A percentile compares a stretch with the other conserved stretches of the same genome.
These are phyloP conservation scores for Myotis lucifugus DNA, from an alignment of 2,113 vertebrate genomes.

Conservation along the genomic window DNA sequence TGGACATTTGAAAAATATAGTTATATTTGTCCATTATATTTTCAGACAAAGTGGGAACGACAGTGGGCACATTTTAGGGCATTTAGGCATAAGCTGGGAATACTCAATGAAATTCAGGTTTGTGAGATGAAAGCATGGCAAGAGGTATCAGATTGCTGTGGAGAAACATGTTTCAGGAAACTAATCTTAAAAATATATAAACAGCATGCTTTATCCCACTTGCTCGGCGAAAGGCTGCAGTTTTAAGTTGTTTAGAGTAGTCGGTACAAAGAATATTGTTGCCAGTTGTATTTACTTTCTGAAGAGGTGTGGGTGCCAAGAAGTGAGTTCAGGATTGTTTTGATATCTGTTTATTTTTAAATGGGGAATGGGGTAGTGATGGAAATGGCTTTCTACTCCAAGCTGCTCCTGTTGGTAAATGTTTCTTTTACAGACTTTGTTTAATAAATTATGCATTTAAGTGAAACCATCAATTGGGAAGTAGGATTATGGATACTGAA, in stretches of 20 bases:
- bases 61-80: not conserved
- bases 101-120: not conserved
- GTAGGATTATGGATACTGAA: not conserved
- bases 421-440: constrained; percentile 10
- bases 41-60: not conserved
- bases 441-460: constrained; percentile 10
- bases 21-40: not conserved
- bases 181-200: not conserved
- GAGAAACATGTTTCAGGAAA: constrained; percentile 11
- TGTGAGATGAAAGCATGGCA: not conserved
- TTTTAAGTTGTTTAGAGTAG: not conserved
- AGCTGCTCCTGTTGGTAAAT: constrained; percentile 1
- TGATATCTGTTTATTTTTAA: constrained; percentile 28
- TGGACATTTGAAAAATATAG: not conserved
- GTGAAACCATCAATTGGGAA: constrained; percentile 1
- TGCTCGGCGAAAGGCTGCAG: not conserved
- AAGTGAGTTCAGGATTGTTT: constrained; percentile 13
- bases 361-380: not conserved
- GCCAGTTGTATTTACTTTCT: not conserved
- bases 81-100: not conserved
- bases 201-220: not conserved
- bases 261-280: not conserved
- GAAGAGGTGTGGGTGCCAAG: not conserved
- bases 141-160: not conserved
- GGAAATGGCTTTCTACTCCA: constrained; percentile 9